These are phyloP conservation scores for Sesamia nonagrioides DNA, from an alignment of 1,140 invertebrate genomes.

Conservation along the genomic window DNA sequence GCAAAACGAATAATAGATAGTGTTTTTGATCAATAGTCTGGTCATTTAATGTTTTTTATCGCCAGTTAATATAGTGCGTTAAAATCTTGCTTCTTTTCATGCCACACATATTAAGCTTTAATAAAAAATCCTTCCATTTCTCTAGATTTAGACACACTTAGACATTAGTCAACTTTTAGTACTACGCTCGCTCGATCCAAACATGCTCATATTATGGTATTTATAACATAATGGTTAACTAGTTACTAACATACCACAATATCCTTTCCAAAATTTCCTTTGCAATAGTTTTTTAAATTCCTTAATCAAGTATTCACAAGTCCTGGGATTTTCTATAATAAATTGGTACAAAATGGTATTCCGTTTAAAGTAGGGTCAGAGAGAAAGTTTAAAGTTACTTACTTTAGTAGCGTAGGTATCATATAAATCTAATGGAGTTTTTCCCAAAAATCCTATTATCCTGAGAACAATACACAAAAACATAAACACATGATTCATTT, in stretches of 20 bases:
- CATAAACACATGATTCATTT: too few species aligned
- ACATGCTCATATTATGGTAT: conserved; percentile 41
- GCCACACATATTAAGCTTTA: background rate
- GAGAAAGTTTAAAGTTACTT: too few species aligned
- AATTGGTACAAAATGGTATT: too few species aligned
- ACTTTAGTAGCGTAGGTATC: too few species aligned
- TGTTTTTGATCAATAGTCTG: conserved; percentile 14
- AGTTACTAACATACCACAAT: conserved; percentile 14
- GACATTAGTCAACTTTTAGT: conserved; percentile 9
- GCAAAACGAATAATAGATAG: conserved; percentile 21
- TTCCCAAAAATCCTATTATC: too few species aligned
- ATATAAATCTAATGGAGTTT: too few species aligned
- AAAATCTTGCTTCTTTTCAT: conserved; percentile 7
- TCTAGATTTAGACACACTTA: conserved; percentile 23
- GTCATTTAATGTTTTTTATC: background rate
- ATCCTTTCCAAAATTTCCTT: background rate
- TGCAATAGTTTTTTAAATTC: background rate
- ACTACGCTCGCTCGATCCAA: conserved; percentile 43
- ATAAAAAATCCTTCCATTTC: conserved; percentile 9
- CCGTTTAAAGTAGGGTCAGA: too few species aligned
- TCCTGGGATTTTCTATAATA: background rate
- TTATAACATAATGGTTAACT: conserved; percentile 31
- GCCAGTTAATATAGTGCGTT: conserved; percentile 15
- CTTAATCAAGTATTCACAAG: background rate
- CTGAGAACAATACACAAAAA: too few species aligned